Conservation (phyloP, 2,797 vertebrate genomes). For the Lophius americanus region DNA sequence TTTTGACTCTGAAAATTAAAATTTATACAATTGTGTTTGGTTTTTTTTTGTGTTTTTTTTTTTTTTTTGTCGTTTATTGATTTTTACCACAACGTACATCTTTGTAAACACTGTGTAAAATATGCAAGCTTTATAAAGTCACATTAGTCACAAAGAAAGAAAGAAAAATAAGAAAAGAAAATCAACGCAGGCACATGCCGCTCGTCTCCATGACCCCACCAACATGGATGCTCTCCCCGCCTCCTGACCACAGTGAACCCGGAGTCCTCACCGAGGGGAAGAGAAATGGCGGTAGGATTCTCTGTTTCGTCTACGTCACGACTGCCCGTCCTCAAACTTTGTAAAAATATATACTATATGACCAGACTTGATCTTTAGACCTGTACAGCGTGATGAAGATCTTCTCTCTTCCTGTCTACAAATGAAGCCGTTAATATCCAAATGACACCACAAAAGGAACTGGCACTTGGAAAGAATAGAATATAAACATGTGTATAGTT, state of each 20-base stretch:
- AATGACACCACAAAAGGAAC: constrained; percentile 75
- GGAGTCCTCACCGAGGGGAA: constrained; percentile 36
- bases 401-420: constrained; percentile 41
- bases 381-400: constrained; percentile 69
- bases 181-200: constrained; percentile 81
- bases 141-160: constrained; percentile 78
- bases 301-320: constrained; percentile 44
- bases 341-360: constrained; percentile 78
- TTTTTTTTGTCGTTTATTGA: constrained; percentile 72
- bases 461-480: constrained; percentile 80
- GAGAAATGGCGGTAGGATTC: constrained; percentile 46
- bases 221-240: constrained; percentile 38
- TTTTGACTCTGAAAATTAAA: constrained; percentile 71
- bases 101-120: constrained; percentile 85
- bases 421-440: constrained; percentile 74
- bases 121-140: constrained; percentile 83
- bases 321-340: constrained; percentile 46
- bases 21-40: constrained; percentile 67
- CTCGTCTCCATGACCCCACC: constrained; percentile 68
- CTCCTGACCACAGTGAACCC: constrained; percentile 1
- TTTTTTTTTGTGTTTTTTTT: constrained; percentile 20
- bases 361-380: constrained; percentile 59
- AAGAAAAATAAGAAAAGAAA: constrained; percentile 70
- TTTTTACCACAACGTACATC: constrained; percentile 78
- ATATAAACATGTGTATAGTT: constrained; percentile 81